Evolutionary conservation across 2,113 vertebrate genomes (phyloP).

Genomic region (Pristiophorus japonicus): DNA sequence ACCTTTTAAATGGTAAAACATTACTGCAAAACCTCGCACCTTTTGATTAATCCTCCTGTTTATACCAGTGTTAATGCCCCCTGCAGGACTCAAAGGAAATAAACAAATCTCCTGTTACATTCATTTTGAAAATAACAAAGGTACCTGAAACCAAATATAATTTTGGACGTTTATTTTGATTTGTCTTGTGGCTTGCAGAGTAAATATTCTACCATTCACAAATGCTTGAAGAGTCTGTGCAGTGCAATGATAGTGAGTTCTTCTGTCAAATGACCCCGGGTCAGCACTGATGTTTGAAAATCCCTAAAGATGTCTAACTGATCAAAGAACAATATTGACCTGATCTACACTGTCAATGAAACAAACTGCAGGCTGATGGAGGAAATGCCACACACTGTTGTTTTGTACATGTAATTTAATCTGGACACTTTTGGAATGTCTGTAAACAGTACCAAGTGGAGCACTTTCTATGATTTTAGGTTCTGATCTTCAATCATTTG

Average conservation of each 20-base stretch:
- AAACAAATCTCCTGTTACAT: not conserved
- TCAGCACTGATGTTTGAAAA: conserved; percentile 57
- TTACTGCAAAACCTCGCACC: not conserved
- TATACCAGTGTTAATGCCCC: not conserved
- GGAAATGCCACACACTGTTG: not conserved
- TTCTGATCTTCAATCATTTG: not conserved
- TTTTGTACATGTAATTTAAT: not conserved
- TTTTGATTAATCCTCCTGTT: not conserved
- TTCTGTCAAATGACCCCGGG: conserved; percentile 51
- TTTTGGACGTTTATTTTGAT: not conserved
- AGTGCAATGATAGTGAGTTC: conserved; percentile 24
- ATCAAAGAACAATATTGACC: conserved; percentile 54
- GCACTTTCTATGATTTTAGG: not conserved
- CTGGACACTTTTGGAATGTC: not conserved
- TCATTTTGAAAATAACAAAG: not conserved
- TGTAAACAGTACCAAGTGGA: too few relatives aligned
- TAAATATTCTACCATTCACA: not conserved
- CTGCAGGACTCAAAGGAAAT: not conserved
- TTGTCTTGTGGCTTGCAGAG: not conserved
- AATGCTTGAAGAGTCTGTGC: not conserved
- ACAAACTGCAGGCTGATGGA: not conserved
- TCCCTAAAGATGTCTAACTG: conserved; percentile 52
- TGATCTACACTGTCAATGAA: conserved; percentile 47
- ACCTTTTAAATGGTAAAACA: not conserved
- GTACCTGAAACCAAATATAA: not conserved